Percentiles rank a stretch among this genome's conserved stretches.
Evolutionary conservation across 2,797 vertebrate species (phyloP).

Genomic region (Takifugu ocellatus): DNA sequence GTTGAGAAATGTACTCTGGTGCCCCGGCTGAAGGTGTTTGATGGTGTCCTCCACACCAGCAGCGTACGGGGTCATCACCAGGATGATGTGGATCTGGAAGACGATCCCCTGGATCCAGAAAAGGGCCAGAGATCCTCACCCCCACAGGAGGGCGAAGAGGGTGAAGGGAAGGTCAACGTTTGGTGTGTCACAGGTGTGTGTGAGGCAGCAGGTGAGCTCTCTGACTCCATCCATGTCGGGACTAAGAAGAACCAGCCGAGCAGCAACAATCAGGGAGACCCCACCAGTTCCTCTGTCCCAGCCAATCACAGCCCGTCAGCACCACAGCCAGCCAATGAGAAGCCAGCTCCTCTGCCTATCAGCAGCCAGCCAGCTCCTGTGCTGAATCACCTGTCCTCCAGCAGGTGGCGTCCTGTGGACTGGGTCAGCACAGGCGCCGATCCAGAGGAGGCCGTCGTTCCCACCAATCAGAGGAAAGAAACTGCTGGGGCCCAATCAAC

Average conservation of each 20-base stretch:
- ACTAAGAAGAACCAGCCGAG: neutral
- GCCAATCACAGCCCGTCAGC: slow-evolving; percentile 27
- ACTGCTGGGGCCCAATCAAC: neutral
- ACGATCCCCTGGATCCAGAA: neutral
- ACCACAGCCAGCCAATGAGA: slow-evolving; percentile 35
- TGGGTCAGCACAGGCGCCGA: neutral
- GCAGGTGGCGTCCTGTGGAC: no score
- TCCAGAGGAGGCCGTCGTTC: neutral
- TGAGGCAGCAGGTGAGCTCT: slow-evolving; percentile 12
- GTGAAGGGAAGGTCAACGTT: slow-evolving; percentile 30
- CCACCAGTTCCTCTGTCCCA: neutral
- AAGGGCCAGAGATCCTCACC: neutral
- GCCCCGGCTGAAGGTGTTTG: slow-evolving; percentile 74
- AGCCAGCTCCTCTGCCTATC: slow-evolving; percentile 40
- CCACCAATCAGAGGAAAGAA: slow-evolving; percentile 4
- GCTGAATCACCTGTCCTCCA: slow-evolving; percentile 2
- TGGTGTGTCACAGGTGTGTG: slow-evolving; percentile 64
- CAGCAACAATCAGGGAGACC: slow-evolving; percentile 7
- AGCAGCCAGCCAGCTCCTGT: slow-evolving; percentile 59
- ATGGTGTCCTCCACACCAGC: slow-evolving; percentile 13
- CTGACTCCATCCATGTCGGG: neutral
- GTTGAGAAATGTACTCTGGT: slow-evolving; percentile 76
- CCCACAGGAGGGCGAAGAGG: slow-evolving; percentile 3
- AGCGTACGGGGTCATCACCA: neutral
- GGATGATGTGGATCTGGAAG: slow-evolving; percentile 40